Base-by-base conservation (phyloP, 2,113 vertebrate species). In the Verasper variegatus region DNA sequence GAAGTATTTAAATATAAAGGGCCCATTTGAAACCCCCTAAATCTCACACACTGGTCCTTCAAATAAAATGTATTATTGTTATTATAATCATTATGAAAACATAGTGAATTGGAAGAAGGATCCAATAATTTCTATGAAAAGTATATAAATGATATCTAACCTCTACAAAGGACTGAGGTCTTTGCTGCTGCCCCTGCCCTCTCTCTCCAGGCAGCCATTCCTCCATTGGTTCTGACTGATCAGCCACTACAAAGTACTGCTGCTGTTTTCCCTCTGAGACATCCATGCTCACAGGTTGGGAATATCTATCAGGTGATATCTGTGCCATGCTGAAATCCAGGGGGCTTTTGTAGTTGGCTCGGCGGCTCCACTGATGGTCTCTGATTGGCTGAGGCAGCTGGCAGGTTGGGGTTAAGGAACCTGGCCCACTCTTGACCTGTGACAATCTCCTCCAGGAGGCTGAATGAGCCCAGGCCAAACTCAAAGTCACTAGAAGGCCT, bases 391-490 rank as follows among this genome's bases (percentile, higher is more conserved):
- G 80, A 65, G 54, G 66, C 1, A 1, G 60, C 20, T 51, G 62
- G 26, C 17, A 24, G 31, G 60, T 59, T 20, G 15, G 84, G 86
- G 54, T 82, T 85, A 5, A 94, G 55, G 49, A 93, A 95, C 79
- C 74, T 92, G 59, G 88, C 90, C 94, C 94, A 95, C 58, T 94
- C 85, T 58, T 93, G 86, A 56, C 92, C 94, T 0, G 77, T 90
- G 63, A 83, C 73, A 0, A 94, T 95, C 80, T 95, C 94, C 1
- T 95, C 93, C 86, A 94, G 83, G 3, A 95, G 78, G 55, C 90
- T 95, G 40, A 93, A 92, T 0, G 92, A 87, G 4, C 91, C 90
- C n/a, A 93, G 85, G 11, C 92, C 84, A 15, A 92, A 79, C 10
- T 93, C 78, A 84, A 89, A 84, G 51, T 94, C 82, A 78, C 77